These are phyloP conservation scores for Drosophila colorata DNA, from an alignment of 2,888 invertebrate species.

Conservation along the genomic window DNA sequence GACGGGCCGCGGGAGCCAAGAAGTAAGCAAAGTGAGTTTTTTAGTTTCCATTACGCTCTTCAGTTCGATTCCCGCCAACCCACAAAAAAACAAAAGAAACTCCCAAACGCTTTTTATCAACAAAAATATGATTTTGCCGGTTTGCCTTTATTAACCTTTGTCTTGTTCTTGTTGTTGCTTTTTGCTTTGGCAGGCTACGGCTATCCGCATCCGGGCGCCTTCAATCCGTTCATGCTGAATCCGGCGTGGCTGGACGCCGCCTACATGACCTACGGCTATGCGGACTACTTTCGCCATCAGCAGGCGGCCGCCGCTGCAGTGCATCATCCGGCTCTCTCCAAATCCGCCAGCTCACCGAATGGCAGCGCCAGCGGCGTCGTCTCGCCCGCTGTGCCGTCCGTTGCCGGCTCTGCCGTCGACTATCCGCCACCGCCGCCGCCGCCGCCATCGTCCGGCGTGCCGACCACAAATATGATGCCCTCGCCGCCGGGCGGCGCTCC, in stretches of 20 bases:
- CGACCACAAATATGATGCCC: conserved; percentile 85
- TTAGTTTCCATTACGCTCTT: conserved; percentile 79
- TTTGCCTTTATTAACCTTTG: background rate
- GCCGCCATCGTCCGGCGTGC: conserved; percentile 25
- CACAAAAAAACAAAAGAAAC: no score
- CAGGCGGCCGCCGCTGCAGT: conserved; percentile 85
- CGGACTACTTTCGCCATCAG: conserved; percentile 89
- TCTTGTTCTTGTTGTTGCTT: background rate
- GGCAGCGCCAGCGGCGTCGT: conserved; percentile 47
- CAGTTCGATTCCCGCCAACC: conserved; percentile 16
- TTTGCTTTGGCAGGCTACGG: conserved; percentile 88
- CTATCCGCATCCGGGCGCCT: conserved; percentile 91
- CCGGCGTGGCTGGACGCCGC: conserved; percentile 94
- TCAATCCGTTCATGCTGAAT: conserved; percentile 92
- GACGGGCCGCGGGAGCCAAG: conserved; percentile 99
- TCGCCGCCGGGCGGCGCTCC: conserved; percentile 86
- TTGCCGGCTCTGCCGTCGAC: conserved; percentile 42
- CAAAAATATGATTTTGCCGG: no score
- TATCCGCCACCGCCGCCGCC: conserved; percentile 55
- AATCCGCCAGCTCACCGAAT: conserved; percentile 86
- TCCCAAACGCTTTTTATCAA: no score
- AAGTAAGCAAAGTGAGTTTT: conserved; percentile 96
- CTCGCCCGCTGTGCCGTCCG: conserved; percentile 59
- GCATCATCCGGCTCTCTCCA: conserved; percentile 87
- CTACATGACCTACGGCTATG: conserved; percentile 91